phyloP scores from a whole-genome alignment of 2,888 invertebrate genomes.

The Thera britannica region DNA sequence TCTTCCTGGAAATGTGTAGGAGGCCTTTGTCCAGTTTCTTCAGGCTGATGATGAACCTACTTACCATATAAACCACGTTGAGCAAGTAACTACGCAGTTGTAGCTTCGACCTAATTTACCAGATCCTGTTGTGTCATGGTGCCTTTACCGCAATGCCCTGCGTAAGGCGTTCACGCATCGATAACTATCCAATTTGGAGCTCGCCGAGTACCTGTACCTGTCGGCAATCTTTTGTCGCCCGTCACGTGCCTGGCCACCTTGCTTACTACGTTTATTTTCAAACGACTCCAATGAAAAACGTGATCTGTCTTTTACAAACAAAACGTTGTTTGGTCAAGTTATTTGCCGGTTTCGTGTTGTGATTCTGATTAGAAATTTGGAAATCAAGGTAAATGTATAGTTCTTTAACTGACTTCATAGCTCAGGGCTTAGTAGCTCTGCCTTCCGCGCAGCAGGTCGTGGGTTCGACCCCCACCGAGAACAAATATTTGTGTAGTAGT shows the following conservation, averaged over 20 bases:
- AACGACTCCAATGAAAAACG: constrained; percentile 62
- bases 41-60: no score
- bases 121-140: constrained; percentile 15
- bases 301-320: constrained; percentile 61
- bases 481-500: no score
- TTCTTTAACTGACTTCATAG: no score
- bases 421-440: no score
- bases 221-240: constrained; percentile 75
- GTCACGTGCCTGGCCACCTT: constrained; percentile 68
- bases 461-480: no score
- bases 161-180: constrained; percentile 70
- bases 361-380: constrained; percentile 30
- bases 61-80: not conserved
- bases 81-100: not conserved
- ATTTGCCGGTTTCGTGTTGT: constrained; percentile 43
- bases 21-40: no score
- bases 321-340: constrained; percentile 47
- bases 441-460: no score
- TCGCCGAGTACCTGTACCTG: constrained; percentile 75
- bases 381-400: not conserved
- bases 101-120: constrained; percentile 12
- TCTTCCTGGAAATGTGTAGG: no score
- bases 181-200: constrained; percentile 80
- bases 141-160: constrained; percentile 24
- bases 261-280: constrained; percentile 62